phyloP scores from a whole-genome alignment of 2,888 invertebrate genomes.

The Psylliodes chrysocephalus region DNA sequence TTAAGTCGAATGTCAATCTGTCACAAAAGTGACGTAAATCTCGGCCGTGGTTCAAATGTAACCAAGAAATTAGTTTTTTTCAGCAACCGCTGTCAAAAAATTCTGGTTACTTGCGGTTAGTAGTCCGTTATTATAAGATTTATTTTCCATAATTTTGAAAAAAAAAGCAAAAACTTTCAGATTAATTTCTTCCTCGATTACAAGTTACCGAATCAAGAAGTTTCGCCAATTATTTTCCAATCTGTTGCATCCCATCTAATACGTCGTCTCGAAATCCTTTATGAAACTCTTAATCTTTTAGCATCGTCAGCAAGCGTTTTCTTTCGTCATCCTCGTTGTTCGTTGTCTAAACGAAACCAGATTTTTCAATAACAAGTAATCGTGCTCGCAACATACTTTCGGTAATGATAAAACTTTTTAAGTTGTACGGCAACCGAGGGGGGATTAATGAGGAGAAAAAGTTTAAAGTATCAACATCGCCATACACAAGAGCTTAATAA shows the following conservation, averaged over 20 bases:
- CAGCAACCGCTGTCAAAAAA: too few species aligned
- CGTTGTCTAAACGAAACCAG: conserved; percentile 17
- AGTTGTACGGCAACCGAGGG: conserved; percentile 45
- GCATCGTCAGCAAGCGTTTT: conserved; percentile 25
- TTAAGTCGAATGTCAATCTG: too few species aligned
- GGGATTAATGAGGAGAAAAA: conserved; percentile 52
- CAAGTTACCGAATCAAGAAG: conserved; percentile 13
- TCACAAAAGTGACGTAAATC: too few species aligned
- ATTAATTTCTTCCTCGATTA: neutral
- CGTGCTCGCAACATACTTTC: conserved; percentile 39
- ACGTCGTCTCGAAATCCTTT: conserved; percentile 22
- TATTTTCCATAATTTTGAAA: too few species aligned
- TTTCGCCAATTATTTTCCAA: conserved; percentile 29
- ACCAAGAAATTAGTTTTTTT: too few species aligned
- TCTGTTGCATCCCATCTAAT: conserved; percentile 24
- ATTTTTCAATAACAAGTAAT: conserved; percentile 30
- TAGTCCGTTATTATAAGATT: too few species aligned
- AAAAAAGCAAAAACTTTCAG: too few species aligned
- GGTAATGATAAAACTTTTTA: conserved; percentile 54
- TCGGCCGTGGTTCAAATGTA: too few species aligned
- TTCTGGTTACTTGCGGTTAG: too few species aligned
- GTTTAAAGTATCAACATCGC: conserved; percentile 42
- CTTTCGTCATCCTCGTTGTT: conserved; percentile 12
- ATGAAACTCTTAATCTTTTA: conserved; percentile 31
- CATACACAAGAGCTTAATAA: conserved; percentile 36